Evolutionary conservation across 2,113 vertebrate species (phyloP).

Genomic region (Sturnus vulgaris): DNA sequence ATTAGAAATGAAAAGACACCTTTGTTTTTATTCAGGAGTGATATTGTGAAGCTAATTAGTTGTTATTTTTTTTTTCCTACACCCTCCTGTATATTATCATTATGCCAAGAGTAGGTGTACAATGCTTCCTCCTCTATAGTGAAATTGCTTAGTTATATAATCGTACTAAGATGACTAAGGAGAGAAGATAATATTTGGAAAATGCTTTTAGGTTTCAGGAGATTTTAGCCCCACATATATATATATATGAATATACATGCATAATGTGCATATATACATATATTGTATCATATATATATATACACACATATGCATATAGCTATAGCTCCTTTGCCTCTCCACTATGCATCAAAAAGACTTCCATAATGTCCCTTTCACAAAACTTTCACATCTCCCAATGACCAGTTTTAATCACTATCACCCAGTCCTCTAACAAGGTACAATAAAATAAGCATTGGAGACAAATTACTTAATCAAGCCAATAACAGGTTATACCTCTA

Average conservation of each 20-base stretch:
- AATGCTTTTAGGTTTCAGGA: conserved; percentile 26
- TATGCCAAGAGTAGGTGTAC: conserved; percentile 43
- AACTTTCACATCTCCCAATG: neutral
- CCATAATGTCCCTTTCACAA: neutral
- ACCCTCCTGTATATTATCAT: conserved; percentile 8
- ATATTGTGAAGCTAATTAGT: conserved; percentile 25
- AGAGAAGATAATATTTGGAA: neutral
- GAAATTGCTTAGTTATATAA: conserved; percentile 31
- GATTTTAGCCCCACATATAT: neutral
- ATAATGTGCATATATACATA: neutral
- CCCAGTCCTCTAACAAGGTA: neutral
- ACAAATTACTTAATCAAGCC: neutral
- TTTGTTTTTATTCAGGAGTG: conserved; percentile 42
- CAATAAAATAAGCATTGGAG: neutral
- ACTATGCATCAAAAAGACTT: neutral
- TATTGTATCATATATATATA: neutral
- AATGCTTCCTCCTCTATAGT: conserved; percentile 27
- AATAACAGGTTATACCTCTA: neutral
- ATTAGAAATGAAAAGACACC: neutral
- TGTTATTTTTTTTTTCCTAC: conserved; percentile 8
- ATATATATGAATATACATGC: neutral
- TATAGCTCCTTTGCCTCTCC: neutral
- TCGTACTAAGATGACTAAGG: neutral
- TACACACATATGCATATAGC: neutral
- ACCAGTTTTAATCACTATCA: conserved; percentile 5